Base-by-base conservation (phyloP, 1,140 invertebrate genomes). In the Zelostemma sp. region DNA sequence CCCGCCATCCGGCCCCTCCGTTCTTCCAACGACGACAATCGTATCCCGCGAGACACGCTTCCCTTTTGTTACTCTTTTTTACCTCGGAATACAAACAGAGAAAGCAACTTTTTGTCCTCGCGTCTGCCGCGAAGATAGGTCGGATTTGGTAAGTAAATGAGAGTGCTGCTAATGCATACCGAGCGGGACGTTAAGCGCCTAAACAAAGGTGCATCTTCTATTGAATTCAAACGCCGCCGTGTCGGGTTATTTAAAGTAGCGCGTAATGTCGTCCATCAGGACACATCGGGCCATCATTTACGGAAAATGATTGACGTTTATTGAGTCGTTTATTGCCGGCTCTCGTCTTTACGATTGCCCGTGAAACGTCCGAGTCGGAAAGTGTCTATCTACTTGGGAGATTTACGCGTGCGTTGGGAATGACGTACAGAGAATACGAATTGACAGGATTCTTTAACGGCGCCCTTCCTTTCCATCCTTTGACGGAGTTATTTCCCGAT, bases 151-250 rank as follows among this genome's bases (percentile, higher is more conserved):
- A 25, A 25, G 21, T 3, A 25, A 25, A 25, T 25, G 21, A 4
- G 21, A 25, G 21, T 25, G 3, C 21, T 25, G n/a, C n/a, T n/a
- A n/a, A n/a, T n/a, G n/a, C n/a, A n/a, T n/a, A n/a, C n/a, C n/a
- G n/a, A n/a, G n/a, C n/a, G n/a, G n/a, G n/a, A n/a, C n/a, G n/a
- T n/a, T n/a, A n/a, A n/a, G n/a, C n/a, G n/a, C n/a, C n/a, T 8
- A 25, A 25, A 25, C 21, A 25, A 25, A 25, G 8, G 15, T 1
- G 16, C 3, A 8, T n/a, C n/a, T n/a, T n/a, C n/a, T 60, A 48
- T 68, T 25, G 58, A 68, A 63, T 55, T 71, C 51, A 66, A 66
- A n/a, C n/a, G n/a, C n/a, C n/a, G n/a, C n/a, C n/a, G n/a, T n/a
- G n/a, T n/a, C n/a, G n/a, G n/a, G n/a, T n/a, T n/a, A n/a, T n/a